Conservation (phyloP, 2,888 invertebrate species). For the Drosophila rubida region DNA sequence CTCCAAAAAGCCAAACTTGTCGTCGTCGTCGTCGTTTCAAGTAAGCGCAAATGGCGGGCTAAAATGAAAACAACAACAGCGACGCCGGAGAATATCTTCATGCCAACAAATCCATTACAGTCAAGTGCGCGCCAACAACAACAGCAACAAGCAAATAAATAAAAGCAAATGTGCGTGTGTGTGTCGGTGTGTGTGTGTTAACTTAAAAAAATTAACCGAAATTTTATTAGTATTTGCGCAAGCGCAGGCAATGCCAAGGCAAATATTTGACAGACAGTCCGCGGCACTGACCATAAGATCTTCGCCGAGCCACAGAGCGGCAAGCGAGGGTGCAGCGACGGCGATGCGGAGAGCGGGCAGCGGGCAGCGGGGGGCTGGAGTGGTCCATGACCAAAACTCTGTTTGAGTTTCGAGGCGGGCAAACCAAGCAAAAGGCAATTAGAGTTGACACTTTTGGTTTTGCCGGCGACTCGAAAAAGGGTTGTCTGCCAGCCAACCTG, state of each 20-base stretch:
- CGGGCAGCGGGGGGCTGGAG: conserved; percentile 19
- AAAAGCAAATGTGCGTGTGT: conserved; percentile 74
- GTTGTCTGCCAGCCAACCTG: conserved; percentile 22
- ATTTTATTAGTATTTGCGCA: conserved; percentile 84
- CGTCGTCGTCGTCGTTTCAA: conserved; percentile 48
- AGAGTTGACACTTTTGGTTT: conserved; percentile 82
- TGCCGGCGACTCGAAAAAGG: conserved; percentile 35
- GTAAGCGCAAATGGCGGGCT: conserved; percentile 56
- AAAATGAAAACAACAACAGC: conserved; percentile 37
- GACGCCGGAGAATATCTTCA: conserved; percentile 72
- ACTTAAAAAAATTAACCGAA: conserved; percentile 83
- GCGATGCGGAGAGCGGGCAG: conserved; percentile 4
- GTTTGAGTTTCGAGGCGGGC: conserved; percentile 64
- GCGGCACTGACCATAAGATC: conserved; percentile 67
- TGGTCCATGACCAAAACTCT: conserved; percentile 64
- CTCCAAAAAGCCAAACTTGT: conserved; percentile 46
- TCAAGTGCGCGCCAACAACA: conserved; percentile 75
- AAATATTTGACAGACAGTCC: conserved; percentile 75
- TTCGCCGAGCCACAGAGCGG: conserved; percentile 50
- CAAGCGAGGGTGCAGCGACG: neutral
- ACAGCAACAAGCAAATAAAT: conserved; percentile 71
- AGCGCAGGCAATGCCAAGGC: conserved; percentile 79
- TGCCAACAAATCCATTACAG: conserved; percentile 81
- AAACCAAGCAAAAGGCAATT: conserved; percentile 82
- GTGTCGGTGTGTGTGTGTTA: conserved; percentile 77